These are phyloP conservation scores for Heliocidaris erythrogramma DNA, from an alignment of 35 echinoderm and acorn worm species.

Conservation along the genomic window DNA sequence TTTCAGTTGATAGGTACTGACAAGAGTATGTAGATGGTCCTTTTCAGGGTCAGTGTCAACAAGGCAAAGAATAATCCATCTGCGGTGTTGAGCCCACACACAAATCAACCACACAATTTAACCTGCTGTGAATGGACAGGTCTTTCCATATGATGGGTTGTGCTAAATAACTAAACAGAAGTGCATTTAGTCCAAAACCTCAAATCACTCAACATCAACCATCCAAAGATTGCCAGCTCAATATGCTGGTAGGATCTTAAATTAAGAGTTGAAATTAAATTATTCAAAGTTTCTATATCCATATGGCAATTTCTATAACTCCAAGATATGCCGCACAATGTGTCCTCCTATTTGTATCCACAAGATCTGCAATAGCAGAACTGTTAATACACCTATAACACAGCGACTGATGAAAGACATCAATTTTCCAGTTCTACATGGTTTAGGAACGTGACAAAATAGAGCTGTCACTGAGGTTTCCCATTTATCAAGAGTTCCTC, in stretches of 20 bases:
- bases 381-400: background rate
- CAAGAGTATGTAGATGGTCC: background rate
- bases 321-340: background rate
- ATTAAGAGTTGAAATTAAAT: background rate
- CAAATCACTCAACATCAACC: background rate
- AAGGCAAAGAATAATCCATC: background rate
- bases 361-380: background rate
- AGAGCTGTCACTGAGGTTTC: background rate
- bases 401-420: background rate
- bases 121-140: background rate
- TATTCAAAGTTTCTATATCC: too few species aligned
- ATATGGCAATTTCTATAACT: background rate
- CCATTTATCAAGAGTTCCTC: background rate
- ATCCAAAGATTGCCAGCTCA: background rate
- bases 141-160: background rate
- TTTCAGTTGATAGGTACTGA: background rate
- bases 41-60: background rate
- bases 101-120: background rate
- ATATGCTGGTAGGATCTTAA: background rate
- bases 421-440: background rate
- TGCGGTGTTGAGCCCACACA: background rate
- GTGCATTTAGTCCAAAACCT: background rate
- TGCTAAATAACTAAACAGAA: background rate
- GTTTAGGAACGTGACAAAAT: background rate
- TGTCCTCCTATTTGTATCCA: background rate